These are phyloP conservation scores for Xenentodon cancila DNA, from an alignment of 2,797 vertebrate species.

Conservation along the genomic window DNA sequence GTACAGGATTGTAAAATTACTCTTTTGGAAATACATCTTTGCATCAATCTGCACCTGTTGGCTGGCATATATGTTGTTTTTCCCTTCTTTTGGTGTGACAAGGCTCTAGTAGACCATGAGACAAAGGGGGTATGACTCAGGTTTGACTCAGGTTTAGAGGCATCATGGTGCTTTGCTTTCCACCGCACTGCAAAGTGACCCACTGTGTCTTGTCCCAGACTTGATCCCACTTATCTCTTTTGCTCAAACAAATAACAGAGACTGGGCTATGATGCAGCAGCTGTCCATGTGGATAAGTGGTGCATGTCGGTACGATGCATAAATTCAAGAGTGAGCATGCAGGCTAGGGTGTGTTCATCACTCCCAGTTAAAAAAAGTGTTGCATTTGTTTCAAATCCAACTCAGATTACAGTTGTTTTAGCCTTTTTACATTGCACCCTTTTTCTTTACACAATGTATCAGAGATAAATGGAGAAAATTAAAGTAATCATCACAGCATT, in stretches of 20 bases:
- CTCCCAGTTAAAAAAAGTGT: constrained; percentile 13
- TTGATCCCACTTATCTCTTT: neutral
- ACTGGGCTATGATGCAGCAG: constrained; percentile 28
- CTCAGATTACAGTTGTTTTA: constrained; percentile 4
- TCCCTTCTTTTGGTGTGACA: neutral
- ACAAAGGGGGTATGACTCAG: constrained; percentile 28
- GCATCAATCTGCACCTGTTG: constrained; percentile 19
- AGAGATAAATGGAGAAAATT: too few species aligned
- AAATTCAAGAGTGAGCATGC: constrained; percentile 14
- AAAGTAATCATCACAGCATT: constrained; percentile 5
- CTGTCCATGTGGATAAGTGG: constrained; percentile 17
- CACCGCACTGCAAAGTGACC: constrained; percentile 60
- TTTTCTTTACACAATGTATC: neutral
- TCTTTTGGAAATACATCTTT: constrained; percentile 11
- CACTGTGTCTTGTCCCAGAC: constrained; percentile 29
- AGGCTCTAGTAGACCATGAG: constrained; percentile 33
- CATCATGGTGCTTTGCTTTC: constrained; percentile 45
- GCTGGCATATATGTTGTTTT: constrained; percentile 8
- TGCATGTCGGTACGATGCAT: constrained; percentile 26
- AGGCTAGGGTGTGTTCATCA: constrained; percentile 21
- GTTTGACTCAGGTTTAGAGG: constrained; percentile 64
- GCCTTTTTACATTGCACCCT: neutral
- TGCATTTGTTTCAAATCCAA: constrained; percentile 29
- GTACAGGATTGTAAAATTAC: constrained; percentile 11
- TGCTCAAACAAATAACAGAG: constrained; percentile 42